Evolutionary conservation across 2,888 invertebrate species (phyloP).

Genomic region (Agrochola circellaris): DNA sequence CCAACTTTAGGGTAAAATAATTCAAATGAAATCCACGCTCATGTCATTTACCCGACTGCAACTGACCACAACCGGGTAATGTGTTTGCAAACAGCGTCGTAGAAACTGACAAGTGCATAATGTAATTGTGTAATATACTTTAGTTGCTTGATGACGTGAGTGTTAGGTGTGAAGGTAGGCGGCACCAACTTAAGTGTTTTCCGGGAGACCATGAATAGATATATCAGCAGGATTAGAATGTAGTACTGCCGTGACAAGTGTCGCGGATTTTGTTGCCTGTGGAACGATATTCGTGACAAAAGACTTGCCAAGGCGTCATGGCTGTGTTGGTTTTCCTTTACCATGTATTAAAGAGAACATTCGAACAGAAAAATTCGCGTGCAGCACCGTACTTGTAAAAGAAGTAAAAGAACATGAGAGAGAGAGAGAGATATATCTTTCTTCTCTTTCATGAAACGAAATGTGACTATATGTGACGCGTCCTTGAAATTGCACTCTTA

Average conservation of each 20-base stretch:
- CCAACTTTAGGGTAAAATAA: slow-evolving; percentile 10
- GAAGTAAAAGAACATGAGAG: too few relatives aligned
- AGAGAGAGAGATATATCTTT: neutral
- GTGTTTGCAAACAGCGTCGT: slow-evolving; percentile 37
- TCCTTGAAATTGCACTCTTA: neutral
- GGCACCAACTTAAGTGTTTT: slow-evolving; percentile 26
- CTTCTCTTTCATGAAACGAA: neutral
- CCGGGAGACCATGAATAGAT: slow-evolving; percentile 25
- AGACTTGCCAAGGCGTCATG: neutral
- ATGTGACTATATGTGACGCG: neutral
- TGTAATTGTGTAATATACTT: slow-evolving; percentile 41
- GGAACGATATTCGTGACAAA: neutral
- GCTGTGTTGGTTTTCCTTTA: neutral
- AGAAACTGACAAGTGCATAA: slow-evolving; percentile 47
- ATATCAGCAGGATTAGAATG: neutral
- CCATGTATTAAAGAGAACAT: neutral
- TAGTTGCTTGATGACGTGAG: slow-evolving; percentile 10
- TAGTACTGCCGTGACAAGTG: neutral
- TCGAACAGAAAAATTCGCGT: neutral
- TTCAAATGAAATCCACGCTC: slow-evolving; percentile 34
- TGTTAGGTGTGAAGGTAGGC: slow-evolving; percentile 10
- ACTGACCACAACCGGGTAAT: slow-evolving; percentile 39
- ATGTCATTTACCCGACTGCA: neutral
- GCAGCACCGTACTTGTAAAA: neutral
- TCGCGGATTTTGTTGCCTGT: neutral